Percentiles rank a stretch among this genome's conserved stretches.
phyloP scores from a whole-genome alignment of 1,140 invertebrate species.

The Dendrolimus kikuchii region DNA sequence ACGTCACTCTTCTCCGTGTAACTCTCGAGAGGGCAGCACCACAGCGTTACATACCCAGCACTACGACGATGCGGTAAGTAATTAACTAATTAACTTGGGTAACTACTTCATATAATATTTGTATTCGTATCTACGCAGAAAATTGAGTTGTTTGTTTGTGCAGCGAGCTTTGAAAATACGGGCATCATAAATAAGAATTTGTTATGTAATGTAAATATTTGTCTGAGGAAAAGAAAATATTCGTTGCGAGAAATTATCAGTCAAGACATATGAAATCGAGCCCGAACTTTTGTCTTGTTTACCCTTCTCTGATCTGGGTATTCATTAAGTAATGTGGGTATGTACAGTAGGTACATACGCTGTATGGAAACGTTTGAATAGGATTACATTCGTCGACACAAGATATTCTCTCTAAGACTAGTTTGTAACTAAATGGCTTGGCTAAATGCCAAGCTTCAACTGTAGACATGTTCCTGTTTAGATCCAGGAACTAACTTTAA shows the following conservation, averaged over 20 bases:
- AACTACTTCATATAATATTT: not conserved
- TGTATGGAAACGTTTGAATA: slow-evolving; percentile 3
- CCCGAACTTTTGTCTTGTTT: too few relatives aligned
- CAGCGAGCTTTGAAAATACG: too few relatives aligned
- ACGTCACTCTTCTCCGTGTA: slow-evolving; percentile 77
- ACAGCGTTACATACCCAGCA: slow-evolving; percentile 74
- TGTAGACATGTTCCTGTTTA: slow-evolving; percentile 22
- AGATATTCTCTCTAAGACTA: slow-evolving; percentile 20
- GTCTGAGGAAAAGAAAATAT: too few relatives aligned
- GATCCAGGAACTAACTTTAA: too few relatives aligned
- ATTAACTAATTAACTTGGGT: slow-evolving; percentile 5
- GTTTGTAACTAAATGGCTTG: slow-evolving; percentile 38
- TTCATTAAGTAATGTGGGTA: not conserved
- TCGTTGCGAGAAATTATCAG: too few relatives aligned
- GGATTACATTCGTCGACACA: slow-evolving; percentile 7
- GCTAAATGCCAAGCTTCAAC: slow-evolving; percentile 36
- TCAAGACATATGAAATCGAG: too few relatives aligned
- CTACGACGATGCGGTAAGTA: slow-evolving; percentile 79
- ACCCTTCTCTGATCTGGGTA: too few relatives aligned
- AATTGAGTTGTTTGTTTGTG: too few relatives aligned
- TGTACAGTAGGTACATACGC: not conserved
- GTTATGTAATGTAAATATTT: too few relatives aligned
- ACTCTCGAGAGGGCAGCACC: slow-evolving; percentile 74
- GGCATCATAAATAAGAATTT: too few relatives aligned
- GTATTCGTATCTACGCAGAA: too few relatives aligned